Conservation (phyloP, 2,113 vertebrate species). For the Catagonus wagneri region DNA sequence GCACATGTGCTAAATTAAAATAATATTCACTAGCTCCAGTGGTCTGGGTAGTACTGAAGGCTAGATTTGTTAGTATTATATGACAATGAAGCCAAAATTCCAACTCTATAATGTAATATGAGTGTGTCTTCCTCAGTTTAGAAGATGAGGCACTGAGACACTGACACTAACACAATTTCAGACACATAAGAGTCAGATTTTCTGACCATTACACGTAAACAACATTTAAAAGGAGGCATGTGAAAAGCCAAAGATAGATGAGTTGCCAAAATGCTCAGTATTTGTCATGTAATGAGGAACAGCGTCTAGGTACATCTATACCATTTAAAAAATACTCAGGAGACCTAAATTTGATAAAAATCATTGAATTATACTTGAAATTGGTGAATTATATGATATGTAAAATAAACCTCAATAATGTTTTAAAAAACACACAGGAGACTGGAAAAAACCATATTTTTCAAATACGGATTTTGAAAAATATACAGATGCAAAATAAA, state of each 20-base stretch:
- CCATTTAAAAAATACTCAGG: background rate
- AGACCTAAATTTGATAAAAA: conserved; percentile 47
- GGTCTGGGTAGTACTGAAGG: background rate
- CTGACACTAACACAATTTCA: conserved; percentile 51
- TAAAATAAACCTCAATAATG: conserved; percentile 23
- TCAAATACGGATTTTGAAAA: conserved; percentile 42
- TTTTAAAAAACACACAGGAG: background rate
- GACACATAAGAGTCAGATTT: conserved; percentile 23
- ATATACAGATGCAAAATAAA: conserved; percentile 52
- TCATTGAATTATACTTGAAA: background rate
- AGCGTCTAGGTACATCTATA: background rate
- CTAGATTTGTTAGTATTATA: conserved; percentile 40
- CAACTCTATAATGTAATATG: background rate
- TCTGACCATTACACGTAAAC: conserved; percentile 39
- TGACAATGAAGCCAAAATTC: conserved; percentile 38
- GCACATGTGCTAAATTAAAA: conserved; percentile 44
- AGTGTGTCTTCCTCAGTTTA: background rate
- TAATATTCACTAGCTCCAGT: background rate
- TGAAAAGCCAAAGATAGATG: conserved; percentile 53
- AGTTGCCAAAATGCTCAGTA: background rate
- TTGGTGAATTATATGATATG: background rate
- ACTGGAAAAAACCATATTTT: conserved; percentile 20
- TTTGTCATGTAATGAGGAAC: conserved; percentile 29
- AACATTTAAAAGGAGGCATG: conserved; percentile 5
- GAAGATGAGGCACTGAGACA: background rate